A percentile compares a stretch with the other conserved stretches of the same genome.
Evolutionary conservation across 2,797 vertebrate genomes (phyloP).

Genomic region (Acomys russatus): DNA sequence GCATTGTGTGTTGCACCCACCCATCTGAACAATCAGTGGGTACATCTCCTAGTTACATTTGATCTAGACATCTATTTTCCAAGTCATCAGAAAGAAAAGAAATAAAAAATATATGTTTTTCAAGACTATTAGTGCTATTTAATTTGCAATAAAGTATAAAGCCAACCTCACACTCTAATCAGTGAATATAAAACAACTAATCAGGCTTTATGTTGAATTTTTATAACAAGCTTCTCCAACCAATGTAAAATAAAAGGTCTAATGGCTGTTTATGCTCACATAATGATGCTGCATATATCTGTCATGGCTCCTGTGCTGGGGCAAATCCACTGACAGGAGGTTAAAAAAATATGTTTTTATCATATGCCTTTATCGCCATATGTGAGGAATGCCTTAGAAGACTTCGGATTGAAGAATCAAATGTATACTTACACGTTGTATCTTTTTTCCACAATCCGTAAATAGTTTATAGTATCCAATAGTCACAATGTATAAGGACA

Average conservation of each 20-base stretch:
- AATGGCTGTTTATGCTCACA: background rate
- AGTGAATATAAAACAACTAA: background rate
- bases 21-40: background rate
- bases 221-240: background rate
- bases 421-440: background rate
- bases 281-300: background rate
- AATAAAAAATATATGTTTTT: background rate
- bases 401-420: background rate
- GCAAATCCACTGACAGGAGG: background rate
- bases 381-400: background rate
- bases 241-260: conserved; percentile 22
- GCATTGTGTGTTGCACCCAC: background rate
- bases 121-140: background rate
- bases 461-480: background rate
- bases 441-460: background rate
- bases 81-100: background rate
- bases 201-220: background rate
- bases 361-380: background rate
- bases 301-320: background rate
- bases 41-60: background rate
- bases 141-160: background rate
- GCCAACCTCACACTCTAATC: background rate
- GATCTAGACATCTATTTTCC: background rate
- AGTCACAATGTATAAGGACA: background rate
- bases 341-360: conserved; percentile 21